A percentile compares a stretch with the other conserved stretches of the same genome.
Evolutionary conservation across 2,113 vertebrate species (phyloP).

Genomic region (Regulus satrapa): DNA sequence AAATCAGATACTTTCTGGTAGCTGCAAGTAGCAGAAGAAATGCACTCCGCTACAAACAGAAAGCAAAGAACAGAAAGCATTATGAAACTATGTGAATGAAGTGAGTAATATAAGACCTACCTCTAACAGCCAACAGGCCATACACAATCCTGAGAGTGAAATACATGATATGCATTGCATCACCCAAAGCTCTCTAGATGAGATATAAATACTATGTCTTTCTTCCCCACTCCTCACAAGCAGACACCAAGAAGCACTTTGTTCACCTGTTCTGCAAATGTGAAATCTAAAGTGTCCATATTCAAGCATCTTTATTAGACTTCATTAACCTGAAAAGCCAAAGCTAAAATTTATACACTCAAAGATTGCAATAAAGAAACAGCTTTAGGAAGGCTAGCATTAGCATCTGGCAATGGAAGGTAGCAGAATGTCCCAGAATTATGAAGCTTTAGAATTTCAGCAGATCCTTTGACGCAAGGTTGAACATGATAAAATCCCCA

Average conservation of each 20-base stretch:
- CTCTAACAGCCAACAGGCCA: slow-evolving; percentile 8
- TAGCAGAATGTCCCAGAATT: background rate
- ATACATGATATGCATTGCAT: slow-evolving; percentile 14
- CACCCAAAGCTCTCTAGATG: background rate
- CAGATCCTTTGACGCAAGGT: background rate
- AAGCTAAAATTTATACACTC: background rate
- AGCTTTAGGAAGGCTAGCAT: background rate
- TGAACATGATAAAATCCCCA: background rate
- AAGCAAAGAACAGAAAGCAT: background rate
- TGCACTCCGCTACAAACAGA: background rate
- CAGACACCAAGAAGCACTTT: background rate
- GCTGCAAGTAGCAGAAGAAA: background rate
- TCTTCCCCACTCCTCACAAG: background rate
- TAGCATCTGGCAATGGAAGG: background rate
- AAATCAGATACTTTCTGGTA: background rate
- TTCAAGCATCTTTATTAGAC: background rate
- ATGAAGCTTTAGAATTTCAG: background rate
- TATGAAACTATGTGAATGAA: slow-evolving; percentile 43
- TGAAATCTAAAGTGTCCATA: background rate
- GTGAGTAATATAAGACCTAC: background rate
- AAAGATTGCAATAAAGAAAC: background rate
- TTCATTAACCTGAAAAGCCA: background rate
- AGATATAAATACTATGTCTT: background rate
- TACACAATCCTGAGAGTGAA: background rate
- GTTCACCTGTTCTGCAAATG: background rate